Evolutionary conservation across 2,797 vertebrate genomes (phyloP).

Genomic region (Oceanodroma leucorhoa): DNA sequence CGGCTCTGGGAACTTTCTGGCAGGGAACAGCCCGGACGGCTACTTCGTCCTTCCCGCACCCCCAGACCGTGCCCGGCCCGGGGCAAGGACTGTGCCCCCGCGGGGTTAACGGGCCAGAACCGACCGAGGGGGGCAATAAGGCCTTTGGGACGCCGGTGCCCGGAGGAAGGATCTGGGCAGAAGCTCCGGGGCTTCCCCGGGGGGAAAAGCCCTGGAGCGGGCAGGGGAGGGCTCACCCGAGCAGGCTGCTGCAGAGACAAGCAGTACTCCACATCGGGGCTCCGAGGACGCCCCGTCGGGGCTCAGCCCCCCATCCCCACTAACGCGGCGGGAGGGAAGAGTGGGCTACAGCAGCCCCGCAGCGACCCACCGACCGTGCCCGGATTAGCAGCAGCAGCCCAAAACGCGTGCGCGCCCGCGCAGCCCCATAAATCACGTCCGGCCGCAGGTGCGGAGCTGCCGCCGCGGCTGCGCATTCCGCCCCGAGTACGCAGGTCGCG

Average conservation of each 20-base stretch:
- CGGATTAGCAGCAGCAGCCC: background rate
- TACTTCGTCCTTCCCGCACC: background rate
- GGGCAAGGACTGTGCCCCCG: background rate
- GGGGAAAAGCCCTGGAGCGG: background rate
- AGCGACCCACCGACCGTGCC: background rate
- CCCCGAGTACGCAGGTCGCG: background rate
- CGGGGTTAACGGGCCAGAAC: background rate
- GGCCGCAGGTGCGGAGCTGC: background rate
- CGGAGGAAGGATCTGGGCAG: background rate
- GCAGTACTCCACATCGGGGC: accelerated
- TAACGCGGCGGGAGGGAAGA: background rate
- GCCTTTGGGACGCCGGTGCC: accelerated
- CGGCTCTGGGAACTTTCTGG: background rate
- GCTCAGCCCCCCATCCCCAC: background rate
- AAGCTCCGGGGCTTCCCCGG: accelerated
- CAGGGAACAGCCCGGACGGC: background rate
- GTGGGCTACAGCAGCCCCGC: accelerated
- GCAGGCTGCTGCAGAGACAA: background rate
- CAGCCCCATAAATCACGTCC: background rate
- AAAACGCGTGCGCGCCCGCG: accelerated
- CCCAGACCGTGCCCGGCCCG: background rate
- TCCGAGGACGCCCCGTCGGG: accelerated
- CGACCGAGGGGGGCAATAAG: accelerated
- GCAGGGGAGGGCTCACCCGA: accelerated
- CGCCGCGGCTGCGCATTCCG: background rate